These are phyloP conservation scores for Dasysyrphus albostriatus DNA, from an alignment of 2,888 invertebrate species.

Conservation along the genomic window DNA sequence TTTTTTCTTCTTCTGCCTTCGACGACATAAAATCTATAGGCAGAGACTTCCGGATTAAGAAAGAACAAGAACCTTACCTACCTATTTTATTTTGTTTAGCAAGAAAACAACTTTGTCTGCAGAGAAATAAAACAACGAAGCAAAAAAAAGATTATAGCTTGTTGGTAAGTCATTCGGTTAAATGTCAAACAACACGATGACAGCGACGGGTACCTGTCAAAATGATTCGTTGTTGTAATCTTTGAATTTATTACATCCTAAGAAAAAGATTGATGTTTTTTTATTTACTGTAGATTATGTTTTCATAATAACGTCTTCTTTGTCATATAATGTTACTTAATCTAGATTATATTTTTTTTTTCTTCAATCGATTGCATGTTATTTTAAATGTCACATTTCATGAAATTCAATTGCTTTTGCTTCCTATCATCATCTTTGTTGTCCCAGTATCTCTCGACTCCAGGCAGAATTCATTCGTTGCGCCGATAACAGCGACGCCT, in stretches of 20 bases:
- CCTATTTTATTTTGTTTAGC: slow-evolving; percentile 8
- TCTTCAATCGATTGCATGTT: slow-evolving; percentile 43
- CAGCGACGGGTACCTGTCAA: slow-evolving; percentile 63
- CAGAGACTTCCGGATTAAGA: slow-evolving; percentile 68
- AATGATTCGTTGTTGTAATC: slow-evolving; percentile 63
- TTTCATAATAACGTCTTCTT: slow-evolving; percentile 26
- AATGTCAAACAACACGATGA: slow-evolving; percentile 43
- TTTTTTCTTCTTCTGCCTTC: not conserved
- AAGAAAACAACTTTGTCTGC: slow-evolving; percentile 3
- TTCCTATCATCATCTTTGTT: slow-evolving; percentile 73
- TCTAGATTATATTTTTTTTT: slow-evolving; percentile 41
- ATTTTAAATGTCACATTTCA: slow-evolving; percentile 65
- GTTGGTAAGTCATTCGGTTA: slow-evolving; percentile 46
- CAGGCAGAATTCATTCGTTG: not conserved
- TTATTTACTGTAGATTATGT: not conserved
- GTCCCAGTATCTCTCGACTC: not conserved
- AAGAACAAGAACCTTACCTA: slow-evolving; percentile 41
- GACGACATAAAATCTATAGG: slow-evolving; percentile 21
- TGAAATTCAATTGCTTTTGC: slow-evolving; percentile 61
- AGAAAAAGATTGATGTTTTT: slow-evolving; percentile 35
- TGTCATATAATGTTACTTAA: slow-evolving; percentile 39
- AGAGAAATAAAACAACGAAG: not conserved
- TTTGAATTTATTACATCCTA: slow-evolving; percentile 60
- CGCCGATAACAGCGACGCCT: slow-evolving; percentile 59
- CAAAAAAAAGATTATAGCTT: not conserved